Evolutionary conservation across 2,888 invertebrate genomes (phyloP), one percentile per base, ranked within the genome.

Genomic region (Lepidocyrtoides sp.): DNA sequence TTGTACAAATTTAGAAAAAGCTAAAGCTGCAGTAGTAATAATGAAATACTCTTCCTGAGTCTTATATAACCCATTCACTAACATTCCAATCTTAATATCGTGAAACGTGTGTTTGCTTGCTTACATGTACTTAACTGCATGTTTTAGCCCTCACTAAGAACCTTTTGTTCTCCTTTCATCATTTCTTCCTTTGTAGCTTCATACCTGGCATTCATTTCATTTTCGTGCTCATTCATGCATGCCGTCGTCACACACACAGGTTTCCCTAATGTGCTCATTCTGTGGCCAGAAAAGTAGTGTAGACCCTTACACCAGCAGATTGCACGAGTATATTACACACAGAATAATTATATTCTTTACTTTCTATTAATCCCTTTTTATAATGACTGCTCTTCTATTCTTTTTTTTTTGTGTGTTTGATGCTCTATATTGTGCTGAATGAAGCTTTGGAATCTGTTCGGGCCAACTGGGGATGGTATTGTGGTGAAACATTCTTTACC

Each of bases 381-480:
- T n/a, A n/a, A n/a, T n/a, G n/a, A n/a, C 17, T 75, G 36, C 51
- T 77, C 51, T 23, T 32, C 32, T 41, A 20, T 75, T 75, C 10
- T 75, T 48, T 23, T 77, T 63, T n/a, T 29, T 44, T 85, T 86
- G 57, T 86, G n/a, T n/a, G n/a, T n/a, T n/a, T n/a, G n/a, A n/a
- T n/a, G n/a, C n/a, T n/a, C n/a, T n/a, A n/a, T n/a, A n/a, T n/a
- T n/a, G n/a, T n/a, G n/a, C n/a, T n/a, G n/a, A n/a, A n/a, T n/a
- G n/a, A n/a, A 94, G 94, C 91, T 94, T 60, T 93, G 94, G 94
- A 89, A 82, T 29, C 89, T 85, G 17, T 94, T 94, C 86, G 94
- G 94, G 44, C 93, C 94, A 12, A 92, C 91, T 82, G 94, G 93
- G 41, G 94, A 94, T 77, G 94, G 94, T 26, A 91, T 94, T 57